A percentile compares a stretch with the other conserved stretches of the same genome.
Conservation (phyloP, 2,888 invertebrate species). For the Toxonevra muliebris region DNA sequence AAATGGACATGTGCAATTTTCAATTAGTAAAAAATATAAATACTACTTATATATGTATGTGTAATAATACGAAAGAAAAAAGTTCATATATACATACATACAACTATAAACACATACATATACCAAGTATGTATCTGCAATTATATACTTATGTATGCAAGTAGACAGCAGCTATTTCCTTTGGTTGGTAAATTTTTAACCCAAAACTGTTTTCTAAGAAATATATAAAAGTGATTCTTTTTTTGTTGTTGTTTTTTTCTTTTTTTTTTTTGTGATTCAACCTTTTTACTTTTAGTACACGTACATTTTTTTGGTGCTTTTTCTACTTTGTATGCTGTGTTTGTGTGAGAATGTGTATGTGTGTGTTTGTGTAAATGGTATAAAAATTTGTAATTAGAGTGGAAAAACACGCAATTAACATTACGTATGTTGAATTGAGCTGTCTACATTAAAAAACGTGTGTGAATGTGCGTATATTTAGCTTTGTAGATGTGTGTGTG, state of each 20-base stretch:
- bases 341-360: too few species aligned
- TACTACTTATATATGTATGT: not conserved
- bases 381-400: constrained; percentile 18
- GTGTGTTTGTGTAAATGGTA: too few species aligned
- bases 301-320: not conserved
- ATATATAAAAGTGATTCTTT: not conserved
- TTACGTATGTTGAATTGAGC: constrained; percentile 1
- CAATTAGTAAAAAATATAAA: constrained; percentile 5
- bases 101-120: too few species aligned
- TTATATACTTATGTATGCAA: too few species aligned
- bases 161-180: too few species aligned
- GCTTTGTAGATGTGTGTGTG: too few species aligned
- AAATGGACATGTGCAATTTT: constrained; percentile 9
- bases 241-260: not conserved
- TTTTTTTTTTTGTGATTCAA: not conserved
- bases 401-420: constrained; percentile 23
- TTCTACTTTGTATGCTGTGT: not conserved
- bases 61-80: not conserved
- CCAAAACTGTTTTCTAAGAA: not conserved
- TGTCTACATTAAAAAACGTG: not conserved
- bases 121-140: too few species aligned
- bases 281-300: not conserved
- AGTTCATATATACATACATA: not conserved
- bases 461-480: not conserved
- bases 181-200: not conserved